Evolutionary conservation across 2,797 vertebrate genomes (phyloP).

Genomic region (Chelidonichthys spinosus): DNA sequence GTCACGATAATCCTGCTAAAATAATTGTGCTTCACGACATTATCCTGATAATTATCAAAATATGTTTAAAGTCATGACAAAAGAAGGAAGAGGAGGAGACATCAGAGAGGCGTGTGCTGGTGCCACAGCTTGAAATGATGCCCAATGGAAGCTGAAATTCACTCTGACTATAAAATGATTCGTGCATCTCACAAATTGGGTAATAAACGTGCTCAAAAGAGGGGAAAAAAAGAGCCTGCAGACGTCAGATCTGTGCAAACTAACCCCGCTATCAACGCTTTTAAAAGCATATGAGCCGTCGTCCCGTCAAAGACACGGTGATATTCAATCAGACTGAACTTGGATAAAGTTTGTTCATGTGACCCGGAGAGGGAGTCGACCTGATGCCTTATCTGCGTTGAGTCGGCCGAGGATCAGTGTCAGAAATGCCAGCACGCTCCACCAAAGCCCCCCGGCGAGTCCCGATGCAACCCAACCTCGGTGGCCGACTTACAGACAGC

Average conservation of each 20-base stretch:
- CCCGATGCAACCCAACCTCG: constrained; percentile 64
- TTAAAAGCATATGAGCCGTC: constrained; percentile 29
- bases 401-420: constrained; percentile 61
- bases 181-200: not conserved
- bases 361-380: constrained; percentile 63
- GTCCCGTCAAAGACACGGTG: constrained; percentile 33
- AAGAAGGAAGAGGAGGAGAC: too few relatives aligned
- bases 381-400: constrained; percentile 63
- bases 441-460: constrained; percentile 64
- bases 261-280: constrained; percentile 21
- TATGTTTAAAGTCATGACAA: too few relatives aligned
- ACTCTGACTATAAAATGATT: not conserved
- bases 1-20: too few relatives aligned
- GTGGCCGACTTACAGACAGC: constrained; percentile 69
- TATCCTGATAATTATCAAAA: too few relatives aligned
- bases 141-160: too few relatives aligned
- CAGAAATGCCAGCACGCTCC: constrained; percentile 66
- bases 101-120: too few relatives aligned
- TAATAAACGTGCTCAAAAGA: not conserved
- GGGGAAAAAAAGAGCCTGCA: constrained; percentile 12
- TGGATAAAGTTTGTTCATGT: constrained; percentile 56
- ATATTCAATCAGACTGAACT: constrained; percentile 64
- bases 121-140: too few relatives aligned
- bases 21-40: too few relatives aligned
- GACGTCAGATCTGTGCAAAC: constrained; percentile 36